Percentiles rank a stretch among this genome's conserved stretches.
These are phyloP conservation scores for Hylyphantes graminicola DNA, from an alignment of 1,140 invertebrate species.

Conservation along the genomic window DNA sequence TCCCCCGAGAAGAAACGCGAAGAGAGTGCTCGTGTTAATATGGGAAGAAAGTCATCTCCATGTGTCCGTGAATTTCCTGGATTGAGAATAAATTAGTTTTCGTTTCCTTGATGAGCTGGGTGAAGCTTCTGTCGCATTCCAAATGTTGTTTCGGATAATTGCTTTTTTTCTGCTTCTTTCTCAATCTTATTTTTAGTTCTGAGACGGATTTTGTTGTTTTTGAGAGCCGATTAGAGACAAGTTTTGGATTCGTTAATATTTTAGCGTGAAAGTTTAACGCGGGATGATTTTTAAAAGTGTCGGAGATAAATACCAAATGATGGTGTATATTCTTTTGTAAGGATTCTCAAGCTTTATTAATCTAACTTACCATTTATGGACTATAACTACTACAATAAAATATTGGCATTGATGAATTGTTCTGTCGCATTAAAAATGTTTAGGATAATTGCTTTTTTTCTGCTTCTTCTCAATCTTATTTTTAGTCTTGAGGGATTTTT, in stretches of 20 bases:
- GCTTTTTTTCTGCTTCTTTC: conserved; percentile 16
- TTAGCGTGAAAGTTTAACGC: too few relatives aligned
- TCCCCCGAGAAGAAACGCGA: background rate
- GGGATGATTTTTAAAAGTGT: too few relatives aligned
- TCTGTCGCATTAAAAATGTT: conserved; percentile 6
- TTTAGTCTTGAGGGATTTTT: too few relatives aligned
- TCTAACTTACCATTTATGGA: too few relatives aligned
- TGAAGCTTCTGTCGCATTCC: background rate
- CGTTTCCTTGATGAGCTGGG: conserved; percentile 27
- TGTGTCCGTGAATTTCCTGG: conserved; percentile 32
- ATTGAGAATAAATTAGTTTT: conserved; percentile 49
- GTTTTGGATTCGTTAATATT: too few relatives aligned
- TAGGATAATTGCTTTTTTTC: conserved; percentile 48
- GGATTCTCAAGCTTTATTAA: too few relatives aligned
- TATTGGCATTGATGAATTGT: conserved; percentile 10
- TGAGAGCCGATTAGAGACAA: too few relatives aligned
- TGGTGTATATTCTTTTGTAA: too few relatives aligned
- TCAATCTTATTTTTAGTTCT: too few relatives aligned
- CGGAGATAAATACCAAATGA: too few relatives aligned
- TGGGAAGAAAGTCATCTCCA: conserved; percentile 14
- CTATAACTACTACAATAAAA: too few relatives aligned
- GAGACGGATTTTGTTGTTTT: too few relatives aligned
- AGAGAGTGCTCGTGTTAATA: conserved; percentile 43
- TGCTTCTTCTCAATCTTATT: background rate
- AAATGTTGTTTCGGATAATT: conserved; percentile 39